Base-by-base conservation (phyloP, 1,140 invertebrate genomes). In the Pseudomyrmex flavicornis region DNA sequence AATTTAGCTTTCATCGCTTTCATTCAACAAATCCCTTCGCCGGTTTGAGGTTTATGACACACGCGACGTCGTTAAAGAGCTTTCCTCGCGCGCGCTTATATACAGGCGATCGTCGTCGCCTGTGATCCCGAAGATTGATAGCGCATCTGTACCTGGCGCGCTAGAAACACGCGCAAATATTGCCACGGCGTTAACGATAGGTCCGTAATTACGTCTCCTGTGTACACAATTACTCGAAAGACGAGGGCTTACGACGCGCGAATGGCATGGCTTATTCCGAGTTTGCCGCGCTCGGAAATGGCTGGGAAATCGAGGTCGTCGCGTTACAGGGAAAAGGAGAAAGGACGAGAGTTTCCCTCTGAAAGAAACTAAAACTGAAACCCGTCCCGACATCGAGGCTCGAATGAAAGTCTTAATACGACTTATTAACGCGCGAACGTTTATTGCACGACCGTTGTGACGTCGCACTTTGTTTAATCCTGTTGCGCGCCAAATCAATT, bases 131-230 rank as follows among this genome's bases (percentile, higher is more conserved):
- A 88, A 90, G 91, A 91, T 90, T 91, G 90, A 92, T 91, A 85
- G 85, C 74, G 52, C 69, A 82, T 74, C 68, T 85, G 70, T 69
- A 89, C 8, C 63, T 5, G 35, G 35, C 35, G 35, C 79, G 83
- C 75, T 82, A 82, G 87, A 89, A 90, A 90, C 76, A 73, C 79
- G n/a, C 68, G 89, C 75, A 91, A 92, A 93, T 92, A 93, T 92
- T 90, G 87, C 86, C 68, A 85, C 59, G 76, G 50, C 86, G 83
- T 76, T 80, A 83, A 62, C 76, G 85, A 80, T 73, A 69, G 72
- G 35, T 82, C 61, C 68, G 63, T 85, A 88, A 88, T 88, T 85
- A 83, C 82, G 75, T 83, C 59, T 66, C 22, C 12, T 65, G 59
- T 70, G 86, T 75, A 85, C 59, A 83, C 63, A 79, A 74, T 84